Base-by-base conservation (phyloP, 2,113 vertebrate genomes). In the Tautogolabrus adspersus region DNA sequence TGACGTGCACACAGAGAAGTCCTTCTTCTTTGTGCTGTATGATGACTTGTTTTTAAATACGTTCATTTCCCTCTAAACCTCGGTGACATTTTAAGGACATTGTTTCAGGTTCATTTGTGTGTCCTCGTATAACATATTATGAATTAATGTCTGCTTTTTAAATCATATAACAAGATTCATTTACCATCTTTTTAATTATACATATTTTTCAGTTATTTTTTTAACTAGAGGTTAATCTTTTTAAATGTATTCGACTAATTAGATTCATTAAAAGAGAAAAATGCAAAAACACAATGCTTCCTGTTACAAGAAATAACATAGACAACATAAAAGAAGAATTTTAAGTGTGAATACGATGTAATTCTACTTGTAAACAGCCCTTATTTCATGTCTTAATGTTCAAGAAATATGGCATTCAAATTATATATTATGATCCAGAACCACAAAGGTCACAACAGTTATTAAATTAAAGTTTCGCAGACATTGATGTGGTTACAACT, bases 391-490 rank as follows among this genome's bases (percentile, higher is more conserved):
- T 30, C 10, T 21, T 5, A 34, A 9, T 22, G 22, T 64, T 52
- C 13, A 30, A 9, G 5, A 34, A 52, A 11, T 9, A 34, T 12
- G 51, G 22, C n/a, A 49, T 58, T 34, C 37, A 19, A 2, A 5
- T 75, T 72, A 80, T 11, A 62, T 40, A 6, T 34, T 3, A 34
- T 34, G 30, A 49, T 75, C 22, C 40, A 47, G 19, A 57, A 57
- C 57, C 44, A 46, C 42, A 10, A 12, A 51, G 65, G 67, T 85
- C 63, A 26, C 62, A 71, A 8, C 52, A 51, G 59, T 56, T 79
- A 55, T 62, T 73, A 38, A 69, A 81, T 44, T 46, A 76, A 87
- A 81, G 66, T 86, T 83, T 85, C 46, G 15, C 19, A 38, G 21
- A 42, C 37, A 65, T 60, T 77, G 85, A 75, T 23, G 11, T 60